These are phyloP conservation scores for Microcaecilia unicolor DNA, from an alignment of 2,797 vertebrate species.

Conservation along the genomic window DNA sequence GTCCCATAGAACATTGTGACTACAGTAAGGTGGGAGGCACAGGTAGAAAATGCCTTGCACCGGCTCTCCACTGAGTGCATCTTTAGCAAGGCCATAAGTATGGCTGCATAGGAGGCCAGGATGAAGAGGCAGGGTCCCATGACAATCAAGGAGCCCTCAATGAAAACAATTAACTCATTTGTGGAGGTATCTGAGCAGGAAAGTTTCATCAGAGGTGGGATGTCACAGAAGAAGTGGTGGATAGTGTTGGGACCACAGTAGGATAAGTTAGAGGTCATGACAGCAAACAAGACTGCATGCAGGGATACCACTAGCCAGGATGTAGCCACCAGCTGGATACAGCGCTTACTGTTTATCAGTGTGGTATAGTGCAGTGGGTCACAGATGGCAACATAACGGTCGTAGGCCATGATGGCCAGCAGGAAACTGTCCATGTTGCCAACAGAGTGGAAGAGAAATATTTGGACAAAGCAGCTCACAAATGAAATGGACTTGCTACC, in stretches of 20 bases:
- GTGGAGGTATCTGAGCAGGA: slow-evolving; percentile 3
- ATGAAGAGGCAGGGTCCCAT: slow-evolving; percentile 5
- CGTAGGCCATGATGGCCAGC: slow-evolving; percentile 4
- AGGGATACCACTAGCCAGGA: neutral
- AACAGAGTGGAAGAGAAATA: slow-evolving; percentile 1
- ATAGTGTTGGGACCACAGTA: neutral
- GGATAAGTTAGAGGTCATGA: neutral
- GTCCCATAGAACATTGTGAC: slow-evolving; percentile 4
- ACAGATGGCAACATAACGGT: slow-evolving; percentile 5
- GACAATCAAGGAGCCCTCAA: neutral
- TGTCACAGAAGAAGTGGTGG: slow-evolving; percentile 10
- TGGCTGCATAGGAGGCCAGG: neutral
- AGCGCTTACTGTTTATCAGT: slow-evolving; percentile 1
- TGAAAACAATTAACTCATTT: slow-evolving; percentile 2
- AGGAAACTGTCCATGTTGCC: slow-evolving; percentile 7
- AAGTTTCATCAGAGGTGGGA: slow-evolving; percentile 1
- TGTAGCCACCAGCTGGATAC: neutral
- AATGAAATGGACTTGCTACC: neutral
- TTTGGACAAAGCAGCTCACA: neutral
- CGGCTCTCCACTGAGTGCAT: neutral
- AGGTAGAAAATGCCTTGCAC: slow-evolving; percentile 2
- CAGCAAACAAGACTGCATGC: neutral
- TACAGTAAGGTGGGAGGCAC: slow-evolving; percentile 4
- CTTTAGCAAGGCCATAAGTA: neutral
- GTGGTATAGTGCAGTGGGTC: neutral